Percentiles rank a stretch among this genome's conserved stretches.
Evolutionary conservation across 2,888 invertebrate genomes (phyloP).

Genomic region (Acrobasis consociella): DNA sequence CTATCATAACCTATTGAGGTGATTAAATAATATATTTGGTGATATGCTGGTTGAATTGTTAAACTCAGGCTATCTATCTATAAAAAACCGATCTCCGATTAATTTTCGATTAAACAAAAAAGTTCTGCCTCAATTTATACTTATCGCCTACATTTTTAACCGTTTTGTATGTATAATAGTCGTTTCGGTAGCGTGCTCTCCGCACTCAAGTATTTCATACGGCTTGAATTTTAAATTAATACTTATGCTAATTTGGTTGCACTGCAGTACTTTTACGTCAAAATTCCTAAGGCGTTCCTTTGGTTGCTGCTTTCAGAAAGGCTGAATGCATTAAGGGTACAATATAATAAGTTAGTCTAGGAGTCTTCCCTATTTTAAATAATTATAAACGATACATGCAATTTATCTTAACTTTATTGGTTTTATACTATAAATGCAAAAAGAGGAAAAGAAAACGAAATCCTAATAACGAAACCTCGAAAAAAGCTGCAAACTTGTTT

Average conservation of each 20-base stretch:
- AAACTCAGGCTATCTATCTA: too few species aligned
- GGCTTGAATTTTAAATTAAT: constrained; percentile 66
- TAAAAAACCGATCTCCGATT: too few species aligned
- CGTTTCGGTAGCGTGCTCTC: constrained; percentile 61
- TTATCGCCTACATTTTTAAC: background rate
- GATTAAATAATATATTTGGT: too few species aligned
- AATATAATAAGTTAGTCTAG: background rate
- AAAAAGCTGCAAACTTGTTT: too few species aligned
- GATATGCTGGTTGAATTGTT: too few species aligned
- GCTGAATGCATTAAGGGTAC: constrained; percentile 10
- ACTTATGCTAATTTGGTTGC: constrained; percentile 60
- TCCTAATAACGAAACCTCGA: too few species aligned
- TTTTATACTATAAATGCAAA: too few species aligned
- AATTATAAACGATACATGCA: background rate
- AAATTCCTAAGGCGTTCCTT: constrained; percentile 13
- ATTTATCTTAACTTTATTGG: too few species aligned
- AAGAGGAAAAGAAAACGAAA: too few species aligned
- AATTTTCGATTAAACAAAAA: too few species aligned
- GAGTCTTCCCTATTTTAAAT: background rate
- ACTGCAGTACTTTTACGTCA: constrained; percentile 47
- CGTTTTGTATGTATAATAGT: constrained; percentile 48
- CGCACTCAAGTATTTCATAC: constrained; percentile 65
- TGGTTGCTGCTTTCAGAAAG: constrained; percentile 8
- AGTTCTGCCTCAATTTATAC: background rate
- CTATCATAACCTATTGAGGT: too few species aligned